Percentiles rank a stretch among this genome's conserved stretches.
These are phyloP conservation scores for Drosophila yakuba DNA, from an alignment of 1,140 invertebrate genomes.

Conservation along the genomic window DNA sequence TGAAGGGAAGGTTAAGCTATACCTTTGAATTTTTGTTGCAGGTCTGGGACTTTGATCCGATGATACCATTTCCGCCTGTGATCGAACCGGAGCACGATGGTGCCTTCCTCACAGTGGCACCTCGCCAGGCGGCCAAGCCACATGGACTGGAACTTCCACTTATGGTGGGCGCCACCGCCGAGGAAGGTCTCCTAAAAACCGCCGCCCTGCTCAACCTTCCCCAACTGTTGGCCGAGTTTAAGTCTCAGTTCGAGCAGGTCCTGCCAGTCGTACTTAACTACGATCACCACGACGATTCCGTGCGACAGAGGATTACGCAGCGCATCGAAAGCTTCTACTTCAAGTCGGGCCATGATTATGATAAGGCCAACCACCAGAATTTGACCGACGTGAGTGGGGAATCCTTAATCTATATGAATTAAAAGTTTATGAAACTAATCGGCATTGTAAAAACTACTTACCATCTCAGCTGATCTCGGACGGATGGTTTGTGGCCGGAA, in stretches of 20 bases:
- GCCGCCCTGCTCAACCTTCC: slow-evolving; percentile 85
- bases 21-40: slow-evolving; percentile 56
- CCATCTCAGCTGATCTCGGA: slow-evolving; percentile 88
- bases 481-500: slow-evolving; percentile 88
- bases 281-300: slow-evolving; percentile 86
- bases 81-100: slow-evolving; percentile 88
- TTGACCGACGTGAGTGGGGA: slow-evolving; percentile 86
- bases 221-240: slow-evolving; percentile 85
- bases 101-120: slow-evolving; percentile 88
- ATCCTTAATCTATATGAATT: background rate
- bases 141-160: slow-evolving; percentile 87
- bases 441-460: background rate
- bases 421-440: background rate
- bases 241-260: slow-evolving; percentile 86
- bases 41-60: slow-evolving; percentile 89
- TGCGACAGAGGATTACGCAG: slow-evolving; percentile 85
- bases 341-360: slow-evolving; percentile 81
- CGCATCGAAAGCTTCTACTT: slow-evolving; percentile 88
- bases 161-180: slow-evolving; percentile 88
- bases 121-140: slow-evolving; percentile 85
- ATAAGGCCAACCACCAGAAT: slow-evolving; percentile 85
- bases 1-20: background rate
- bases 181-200: slow-evolving; percentile 89
- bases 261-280: slow-evolving; percentile 87
- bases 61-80: slow-evolving; percentile 90